Evolutionary conservation across 2,113 vertebrate species (phyloP).

Genomic region (Sarotherodon lohbergeri): DNA sequence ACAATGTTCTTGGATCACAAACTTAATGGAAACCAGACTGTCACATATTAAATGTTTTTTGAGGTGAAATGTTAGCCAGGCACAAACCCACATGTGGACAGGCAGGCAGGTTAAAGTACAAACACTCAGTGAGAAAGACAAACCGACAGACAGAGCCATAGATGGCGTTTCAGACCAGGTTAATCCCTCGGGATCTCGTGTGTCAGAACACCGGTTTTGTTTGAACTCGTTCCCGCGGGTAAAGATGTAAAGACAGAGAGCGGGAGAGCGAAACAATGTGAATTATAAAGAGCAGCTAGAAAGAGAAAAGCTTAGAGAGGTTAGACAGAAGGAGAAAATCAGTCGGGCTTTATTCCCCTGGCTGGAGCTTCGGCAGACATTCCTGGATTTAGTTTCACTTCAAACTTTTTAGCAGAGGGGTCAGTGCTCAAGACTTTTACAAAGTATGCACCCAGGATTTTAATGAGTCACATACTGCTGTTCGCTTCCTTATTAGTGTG

Average conservation of each 20-base stretch:
- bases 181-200: neutral
- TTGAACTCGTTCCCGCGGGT: slow-evolving; percentile 19
- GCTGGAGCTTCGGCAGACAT: slow-evolving; percentile 30
- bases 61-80: neutral
- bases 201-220: slow-evolving; percentile 27
- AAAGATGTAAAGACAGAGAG: slow-evolving; percentile 5
- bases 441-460: slow-evolving; percentile 30
- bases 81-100: neutral
- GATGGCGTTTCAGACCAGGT: neutral
- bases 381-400: slow-evolving; percentile 52
- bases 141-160: neutral
- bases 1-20: neutral
- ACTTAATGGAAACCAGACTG: neutral
- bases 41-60: neutral
- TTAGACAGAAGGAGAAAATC: slow-evolving; percentile 26
- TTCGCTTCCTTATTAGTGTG: neutral
- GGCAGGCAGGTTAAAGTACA: neutral
- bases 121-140: neutral
- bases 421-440: slow-evolving; percentile 30
- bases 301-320: slow-evolving; percentile 24
- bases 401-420: slow-evolving; percentile 38
- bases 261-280: neutral
- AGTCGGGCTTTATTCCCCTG: slow-evolving; percentile 36
- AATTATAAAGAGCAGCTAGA: slow-evolving; percentile 32
- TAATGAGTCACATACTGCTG: slow-evolving; percentile 35